A percentile compares a stretch with the other conserved stretches of the same genome.
Conservation (phyloP, 2,113 vertebrate genomes). For the Catharus fuscescens region DNA sequence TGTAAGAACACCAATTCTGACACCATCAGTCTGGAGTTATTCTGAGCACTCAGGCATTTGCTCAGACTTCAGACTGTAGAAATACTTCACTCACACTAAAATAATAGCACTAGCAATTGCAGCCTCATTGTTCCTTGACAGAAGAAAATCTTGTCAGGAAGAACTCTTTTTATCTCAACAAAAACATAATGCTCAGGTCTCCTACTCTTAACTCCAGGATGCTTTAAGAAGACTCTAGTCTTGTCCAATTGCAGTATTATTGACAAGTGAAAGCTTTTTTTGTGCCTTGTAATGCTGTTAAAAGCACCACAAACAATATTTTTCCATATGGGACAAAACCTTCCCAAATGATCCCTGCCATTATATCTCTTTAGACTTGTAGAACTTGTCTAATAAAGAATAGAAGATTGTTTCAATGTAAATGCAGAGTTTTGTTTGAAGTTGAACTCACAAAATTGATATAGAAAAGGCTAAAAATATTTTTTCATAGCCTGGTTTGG, state of each 20-base stretch:
- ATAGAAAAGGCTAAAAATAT: not conserved
- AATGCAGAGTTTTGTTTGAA: not conserved
- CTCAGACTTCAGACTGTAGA: not conserved
- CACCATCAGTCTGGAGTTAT: not conserved
- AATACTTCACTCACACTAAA: not conserved
- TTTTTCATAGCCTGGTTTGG: not conserved
- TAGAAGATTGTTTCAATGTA: not conserved
- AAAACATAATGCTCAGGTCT: not conserved
- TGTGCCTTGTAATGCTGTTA: not conserved
- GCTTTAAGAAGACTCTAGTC: not conserved
- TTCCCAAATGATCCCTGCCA: not conserved
- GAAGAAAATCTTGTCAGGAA: constrained; percentile 7
- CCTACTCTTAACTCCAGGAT: not conserved
- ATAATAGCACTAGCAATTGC: not conserved
- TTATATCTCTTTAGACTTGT: not conserved
- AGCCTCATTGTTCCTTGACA: not conserved
- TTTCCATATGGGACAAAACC: not conserved
- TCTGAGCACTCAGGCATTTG: not conserved
- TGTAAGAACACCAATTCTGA: not conserved
- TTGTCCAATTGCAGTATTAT: not conserved
- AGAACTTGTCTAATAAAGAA: not conserved
- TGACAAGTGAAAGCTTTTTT: not conserved
- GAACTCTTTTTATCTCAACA: not conserved
- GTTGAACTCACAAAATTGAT: not conserved
- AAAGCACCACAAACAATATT: not conserved